These are phyloP conservation scores for Drosophila takahashii DNA, from an alignment of 1,140 invertebrate genomes.

Conservation along the genomic window DNA sequence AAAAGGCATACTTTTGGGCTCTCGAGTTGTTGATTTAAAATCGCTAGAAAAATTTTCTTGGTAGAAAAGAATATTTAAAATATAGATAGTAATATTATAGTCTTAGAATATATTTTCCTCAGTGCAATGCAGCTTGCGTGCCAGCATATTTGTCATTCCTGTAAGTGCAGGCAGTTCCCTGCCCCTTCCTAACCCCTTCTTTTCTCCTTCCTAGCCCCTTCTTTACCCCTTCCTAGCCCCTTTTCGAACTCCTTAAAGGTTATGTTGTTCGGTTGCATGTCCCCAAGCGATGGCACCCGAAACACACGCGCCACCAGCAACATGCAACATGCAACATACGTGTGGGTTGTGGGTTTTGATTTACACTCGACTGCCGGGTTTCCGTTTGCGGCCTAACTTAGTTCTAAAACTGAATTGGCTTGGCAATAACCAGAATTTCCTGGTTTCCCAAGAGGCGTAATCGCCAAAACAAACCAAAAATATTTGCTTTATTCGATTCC, in stretches of 20 bases:
- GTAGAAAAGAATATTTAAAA: neutral
- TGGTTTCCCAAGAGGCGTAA: neutral
- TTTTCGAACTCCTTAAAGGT: constrained; percentile 69
- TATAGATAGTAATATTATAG: neutral
- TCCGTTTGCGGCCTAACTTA: neutral
- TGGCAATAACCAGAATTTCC: constrained; percentile 21
- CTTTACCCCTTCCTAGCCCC: neutral
- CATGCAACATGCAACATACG: constrained; percentile 39
- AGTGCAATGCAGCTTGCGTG: constrained; percentile 56
- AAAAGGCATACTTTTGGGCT: neutral
- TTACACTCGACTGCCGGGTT: constrained; percentile 13
- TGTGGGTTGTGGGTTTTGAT: constrained; percentile 14
- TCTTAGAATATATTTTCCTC: constrained; percentile 11
- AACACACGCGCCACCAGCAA: constrained; percentile 49
- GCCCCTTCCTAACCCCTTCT: constrained; percentile 10
- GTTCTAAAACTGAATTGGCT: neutral
- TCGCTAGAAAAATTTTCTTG: neutral
- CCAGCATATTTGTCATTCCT: constrained; percentile 75
- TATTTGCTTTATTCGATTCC: constrained; percentile 28
- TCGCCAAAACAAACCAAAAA: constrained; percentile 25
- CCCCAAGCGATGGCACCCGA: constrained; percentile 45
- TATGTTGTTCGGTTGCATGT: constrained; percentile 67
- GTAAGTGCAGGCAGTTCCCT: constrained; percentile 35
- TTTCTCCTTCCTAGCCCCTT: neutral
- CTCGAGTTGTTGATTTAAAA: neutral